phyloP scores from a whole-genome alignment of 2,888 invertebrate genomes.

The Choreutis nemorana region DNA sequence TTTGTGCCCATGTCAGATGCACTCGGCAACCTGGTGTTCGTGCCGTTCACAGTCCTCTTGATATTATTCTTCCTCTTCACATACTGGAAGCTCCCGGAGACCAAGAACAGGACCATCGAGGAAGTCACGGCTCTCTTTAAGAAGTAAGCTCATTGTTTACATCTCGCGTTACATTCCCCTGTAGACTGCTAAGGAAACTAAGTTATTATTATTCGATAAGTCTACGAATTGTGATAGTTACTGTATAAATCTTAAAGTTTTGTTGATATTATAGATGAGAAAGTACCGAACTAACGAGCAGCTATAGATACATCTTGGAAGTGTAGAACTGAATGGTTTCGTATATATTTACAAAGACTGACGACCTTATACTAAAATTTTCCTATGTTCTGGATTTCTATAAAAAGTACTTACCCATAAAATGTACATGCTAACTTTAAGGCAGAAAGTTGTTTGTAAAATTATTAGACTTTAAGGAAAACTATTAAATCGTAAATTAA shows the following conservation, averaged over 20 bases:
- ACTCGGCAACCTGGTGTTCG: slow-evolving; percentile 47
- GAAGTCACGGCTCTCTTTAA: slow-evolving; percentile 61
- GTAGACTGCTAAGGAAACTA: no score
- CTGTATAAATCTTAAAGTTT: no score
- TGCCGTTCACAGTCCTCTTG: slow-evolving; percentile 51
- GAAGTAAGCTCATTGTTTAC: slow-evolving; percentile 23
- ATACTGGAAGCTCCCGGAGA: slow-evolving; percentile 56
- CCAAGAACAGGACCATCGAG: slow-evolving; percentile 57
- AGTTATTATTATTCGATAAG: no score
- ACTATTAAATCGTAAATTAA: no score
- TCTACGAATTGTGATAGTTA: slow-evolving; percentile 33
- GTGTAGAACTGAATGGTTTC: no score
- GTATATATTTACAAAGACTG: slow-evolving; percentile 42
- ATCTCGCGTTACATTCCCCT: slow-evolving; percentile 25
- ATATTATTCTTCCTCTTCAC: slow-evolving; percentile 53
- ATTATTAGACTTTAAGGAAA: no score
- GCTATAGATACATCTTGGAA: no score
- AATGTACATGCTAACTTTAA: no score
- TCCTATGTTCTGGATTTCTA: slow-evolving; percentile 28
- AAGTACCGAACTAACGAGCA: no score
- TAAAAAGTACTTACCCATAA: slow-evolving; percentile 47
- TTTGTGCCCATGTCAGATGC: slow-evolving; percentile 44
- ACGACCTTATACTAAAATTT: slow-evolving; percentile 23
- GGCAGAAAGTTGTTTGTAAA: no score
- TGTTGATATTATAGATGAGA: no score